Percentiles rank a stretch among this genome's conserved stretches.
Conservation (phyloP, 2,888 invertebrate genomes). For the Coelopa pilipes region DNA sequence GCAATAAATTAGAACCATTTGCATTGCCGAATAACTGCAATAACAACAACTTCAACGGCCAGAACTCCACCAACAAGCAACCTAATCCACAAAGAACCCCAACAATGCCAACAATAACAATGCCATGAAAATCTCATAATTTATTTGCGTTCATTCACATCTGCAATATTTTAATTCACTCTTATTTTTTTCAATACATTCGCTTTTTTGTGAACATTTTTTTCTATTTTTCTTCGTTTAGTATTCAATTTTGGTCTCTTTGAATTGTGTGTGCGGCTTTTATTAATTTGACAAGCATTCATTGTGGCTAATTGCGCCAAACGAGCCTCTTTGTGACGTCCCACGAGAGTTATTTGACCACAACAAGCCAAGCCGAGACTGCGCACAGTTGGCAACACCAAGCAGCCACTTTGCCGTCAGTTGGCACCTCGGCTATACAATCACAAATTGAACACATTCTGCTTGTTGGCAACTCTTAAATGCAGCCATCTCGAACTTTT, state of each 20-base stretch:
- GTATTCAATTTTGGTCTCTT: too few species aligned
- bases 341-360: background rate
- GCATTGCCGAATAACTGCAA: background rate
- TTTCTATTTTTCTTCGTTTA: background rate
- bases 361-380: background rate
- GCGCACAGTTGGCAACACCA: background rate
- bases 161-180: too few species aligned
- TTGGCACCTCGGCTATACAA: too few species aligned
- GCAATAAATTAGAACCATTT: conserved; percentile 4
- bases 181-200: background rate
- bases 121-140: conserved; percentile 4
- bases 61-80: background rate
- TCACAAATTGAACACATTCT: too few species aligned
- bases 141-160: conserved; percentile 2
- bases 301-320: conserved; percentile 67
- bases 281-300: conserved; percentile 66
- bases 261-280: conserved; percentile 33
- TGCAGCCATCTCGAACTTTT: too few species aligned
- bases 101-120: too few species aligned
- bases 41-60: background rate
- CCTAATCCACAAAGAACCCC: background rate
- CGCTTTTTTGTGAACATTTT: background rate
- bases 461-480: too few species aligned
- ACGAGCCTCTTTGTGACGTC: conserved; percentile 50
- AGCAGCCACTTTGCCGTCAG: background rate